These are phyloP conservation scores for Lepus americanus DNA, from an alignment of 2,113 vertebrate genomes.

Conservation along the genomic window DNA sequence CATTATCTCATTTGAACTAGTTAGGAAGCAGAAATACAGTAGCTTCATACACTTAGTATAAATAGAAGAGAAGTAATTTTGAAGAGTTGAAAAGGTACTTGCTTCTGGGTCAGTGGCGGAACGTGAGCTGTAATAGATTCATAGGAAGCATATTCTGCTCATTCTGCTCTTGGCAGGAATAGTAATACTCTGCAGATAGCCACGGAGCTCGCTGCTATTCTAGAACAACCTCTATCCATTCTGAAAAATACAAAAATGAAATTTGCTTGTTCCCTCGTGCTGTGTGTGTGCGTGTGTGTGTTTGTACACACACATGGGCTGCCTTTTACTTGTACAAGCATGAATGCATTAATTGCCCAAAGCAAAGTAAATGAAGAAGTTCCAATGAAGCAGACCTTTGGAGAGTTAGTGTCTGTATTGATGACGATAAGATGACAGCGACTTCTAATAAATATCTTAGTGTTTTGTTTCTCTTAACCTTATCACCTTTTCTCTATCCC, in stretches of 20 bases:
- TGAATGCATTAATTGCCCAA: not conserved
- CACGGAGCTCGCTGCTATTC: not conserved
- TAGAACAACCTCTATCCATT: not conserved
- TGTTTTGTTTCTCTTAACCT: not conserved
- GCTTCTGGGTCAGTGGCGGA: not conserved
- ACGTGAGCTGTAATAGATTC: not conserved
- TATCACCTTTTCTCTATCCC: not conserved
- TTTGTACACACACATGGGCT: accelerated
- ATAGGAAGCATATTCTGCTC: not conserved
- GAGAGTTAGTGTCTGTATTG: not conserved
- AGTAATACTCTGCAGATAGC: not conserved
- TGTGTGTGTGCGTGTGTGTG: not conserved
- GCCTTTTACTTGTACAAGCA: not conserved
- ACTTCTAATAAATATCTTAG: not conserved
- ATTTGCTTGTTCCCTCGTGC: not conserved
- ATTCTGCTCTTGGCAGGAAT: not conserved
- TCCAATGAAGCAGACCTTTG: slow-evolving; percentile 21
- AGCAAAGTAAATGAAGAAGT: not conserved
- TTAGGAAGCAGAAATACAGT: not conserved
- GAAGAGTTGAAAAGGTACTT: not conserved
- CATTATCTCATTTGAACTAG: not conserved
- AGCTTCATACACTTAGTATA: not conserved
- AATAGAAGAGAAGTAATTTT: not conserved
- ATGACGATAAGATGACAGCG: not conserved
- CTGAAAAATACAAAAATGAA: not conserved